Evolutionary conservation across 2,797 vertebrate species (phyloP), one percentile per base, ranked within the genome.

Genomic region (Jordanella pulchra): DNA sequence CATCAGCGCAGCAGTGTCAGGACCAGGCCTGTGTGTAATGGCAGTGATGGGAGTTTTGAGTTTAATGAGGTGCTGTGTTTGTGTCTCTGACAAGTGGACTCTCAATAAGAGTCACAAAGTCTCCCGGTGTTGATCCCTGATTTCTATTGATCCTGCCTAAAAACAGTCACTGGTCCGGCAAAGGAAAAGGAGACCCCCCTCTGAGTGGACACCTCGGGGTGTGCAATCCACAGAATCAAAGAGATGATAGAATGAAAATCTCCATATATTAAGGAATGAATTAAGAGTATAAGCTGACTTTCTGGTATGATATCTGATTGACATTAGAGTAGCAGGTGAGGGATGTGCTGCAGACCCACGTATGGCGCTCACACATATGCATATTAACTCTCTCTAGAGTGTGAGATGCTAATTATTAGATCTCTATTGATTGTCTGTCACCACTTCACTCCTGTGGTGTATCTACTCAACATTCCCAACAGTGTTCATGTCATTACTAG

Each of bases 51-150:
- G 87, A 87, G 80, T 81, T 83, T 85, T 44, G 66, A 54, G 80
- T 85, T 90, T 93, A 92, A 92, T 92, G 90, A 92, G 86, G 86
- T 84, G 79, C 80, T 51, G 84, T 77, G 87, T 91, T 89, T 89
- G 83, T 86, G 82, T 75, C 78, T 77, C 74, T 82, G 90, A 86
- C 88, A 91, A 88, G 77, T 82, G 83, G 81, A 92, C 89, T 85
- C 85, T 85, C 39, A 78, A 80, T 83, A 25, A 60, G 67, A 73
- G 78, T 82, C 80, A 80, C 74, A 51, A 82, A 82, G 79, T 80
- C 80, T 12, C 28, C 76, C 81, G 73, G 44, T 56, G 83, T 77
- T 74, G 80, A 82, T 87, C 77, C 70, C 86, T 67, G 67, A 72
- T 80, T 69, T 61, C 64, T 63, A 89, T 76, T 71, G 79, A 89